Evolutionary conservation across 2,797 vertebrate genomes (phyloP), one percentile per base, ranked within the genome.

Genomic region (Leuciscus waleckii): DNA sequence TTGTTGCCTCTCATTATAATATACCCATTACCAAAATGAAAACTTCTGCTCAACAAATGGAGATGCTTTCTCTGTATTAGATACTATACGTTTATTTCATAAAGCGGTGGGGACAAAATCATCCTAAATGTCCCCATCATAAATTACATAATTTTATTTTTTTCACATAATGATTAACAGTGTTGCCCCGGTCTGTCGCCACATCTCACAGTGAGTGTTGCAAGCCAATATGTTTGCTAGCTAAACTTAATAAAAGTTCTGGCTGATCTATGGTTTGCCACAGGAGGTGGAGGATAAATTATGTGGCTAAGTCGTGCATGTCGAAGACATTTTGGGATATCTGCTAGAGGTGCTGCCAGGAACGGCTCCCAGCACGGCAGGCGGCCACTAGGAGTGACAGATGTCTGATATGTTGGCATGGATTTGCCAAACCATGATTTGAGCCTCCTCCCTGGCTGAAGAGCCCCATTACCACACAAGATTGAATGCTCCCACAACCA

Each of bases 331-430:
- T 92, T 87, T 89, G 65, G 13, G 41, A 90, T 90, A 93, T 93
- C 89, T 93, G 90, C 89, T 71, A 88, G 84, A 91, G 84, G 78
- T 83, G 86, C 88, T 86, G 89, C 92, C 92, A 93, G 83, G 91
- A 91, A 86, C 86, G 46, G 32, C 89, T 92, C 37, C 86, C 76
- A 74, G 91, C 88, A 90, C 91, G 90, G 89, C 90, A 92, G 87
- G 46, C 90, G 91, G 92, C 91, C 73, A 43, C 90, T 77, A 86
- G 89, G 76, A 94, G 90, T 92, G 94, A 94, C 95, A 95, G 94
- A 94, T 95, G 94, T 93, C 93, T 93, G 93, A 91, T 93, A 92
- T 92, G 93, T 93, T 94, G 93, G 91, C 89, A 85, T 86, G 91
- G 90, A 93, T 94, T 93, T 92, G 90, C 93, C 91, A 89, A 93